Conservation (phyloP, 2,888 invertebrate species). For the Exocentrus adspersus region DNA sequence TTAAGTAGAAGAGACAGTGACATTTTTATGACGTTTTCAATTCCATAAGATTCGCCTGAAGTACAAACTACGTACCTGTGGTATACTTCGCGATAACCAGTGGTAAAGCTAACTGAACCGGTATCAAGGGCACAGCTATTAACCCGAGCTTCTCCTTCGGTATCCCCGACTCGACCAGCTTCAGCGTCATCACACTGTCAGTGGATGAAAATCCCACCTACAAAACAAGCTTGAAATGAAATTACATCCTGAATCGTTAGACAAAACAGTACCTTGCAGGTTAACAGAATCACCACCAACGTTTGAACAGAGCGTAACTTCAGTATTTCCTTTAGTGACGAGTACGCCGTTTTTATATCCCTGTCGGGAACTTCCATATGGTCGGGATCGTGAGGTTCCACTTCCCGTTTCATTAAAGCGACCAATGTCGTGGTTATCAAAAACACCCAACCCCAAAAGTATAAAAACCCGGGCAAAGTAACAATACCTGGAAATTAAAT, state of each 20-base stretch:
- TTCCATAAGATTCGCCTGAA: neutral
- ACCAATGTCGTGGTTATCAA: slow-evolving; percentile 90
- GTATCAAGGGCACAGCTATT: slow-evolving; percentile 92
- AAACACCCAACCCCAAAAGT: slow-evolving; percentile 95
- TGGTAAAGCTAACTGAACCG: slow-evolving; percentile 90
- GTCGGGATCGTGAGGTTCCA: slow-evolving; percentile 63
- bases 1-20: too few relatives aligned
- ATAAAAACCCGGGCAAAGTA: slow-evolving; percentile 78
- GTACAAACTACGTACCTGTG: slow-evolving; percentile 51
- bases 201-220: slow-evolving; percentile 95
- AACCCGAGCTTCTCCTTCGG: slow-evolving; percentile 94
- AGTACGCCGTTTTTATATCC: slow-evolving; percentile 80
- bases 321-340: slow-evolving; percentile 83
- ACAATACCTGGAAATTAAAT: slow-evolving; percentile 55
- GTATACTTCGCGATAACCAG: slow-evolving; percentile 76
- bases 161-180: slow-evolving; percentile 95
- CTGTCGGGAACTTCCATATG: slow-evolving; percentile 61
- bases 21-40: too few relatives aligned
- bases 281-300: slow-evolving; percentile 83
- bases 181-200: slow-evolving; percentile 93
- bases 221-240: slow-evolving; percentile 47
- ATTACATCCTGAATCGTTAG: too few relatives aligned
- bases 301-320: slow-evolving; percentile 83
- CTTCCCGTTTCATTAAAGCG: slow-evolving; percentile 87
- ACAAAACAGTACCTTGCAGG: slow-evolving; percentile 85